Evolutionary conservation across 2,797 vertebrate species (phyloP).

Genomic region (Leontocebus nigricollis): DNA sequence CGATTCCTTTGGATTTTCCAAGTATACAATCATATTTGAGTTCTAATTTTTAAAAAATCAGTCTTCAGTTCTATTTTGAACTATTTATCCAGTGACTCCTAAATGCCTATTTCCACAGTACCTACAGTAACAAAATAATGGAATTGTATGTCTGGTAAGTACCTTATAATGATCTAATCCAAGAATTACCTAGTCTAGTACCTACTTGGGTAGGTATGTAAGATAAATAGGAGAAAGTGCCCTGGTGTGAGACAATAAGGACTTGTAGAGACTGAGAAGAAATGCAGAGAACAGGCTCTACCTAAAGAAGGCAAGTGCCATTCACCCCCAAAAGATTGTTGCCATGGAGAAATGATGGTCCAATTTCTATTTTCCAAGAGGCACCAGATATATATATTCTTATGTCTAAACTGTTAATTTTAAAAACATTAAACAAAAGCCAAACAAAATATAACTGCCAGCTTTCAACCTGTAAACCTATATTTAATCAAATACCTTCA

Average conservation of each 20-base stretch:
- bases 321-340: background rate
- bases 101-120: conserved; percentile 27
- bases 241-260: background rate
- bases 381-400: background rate
- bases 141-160: background rate
- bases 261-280: background rate
- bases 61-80: background rate
- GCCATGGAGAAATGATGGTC: background rate
- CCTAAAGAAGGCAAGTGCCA: background rate
- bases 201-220: background rate
- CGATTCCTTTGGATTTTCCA: conserved; percentile 1
- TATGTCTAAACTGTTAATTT: background rate
- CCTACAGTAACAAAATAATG: conserved; percentile 33
- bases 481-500: conserved; percentile 12
- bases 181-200: background rate
- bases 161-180: background rate
- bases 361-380: conserved; percentile 30
- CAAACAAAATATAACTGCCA: conserved; percentile 30
- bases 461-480: background rate
- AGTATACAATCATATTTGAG: background rate
- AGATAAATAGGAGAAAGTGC: background rate
- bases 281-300: background rate
- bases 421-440: conserved; percentile 30
- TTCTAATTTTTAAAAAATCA: conserved; percentile 49
- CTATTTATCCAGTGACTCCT: conserved; percentile 8